phyloP scores from a whole-genome alignment of 2,113 vertebrate genomes.

The Philantomba maxwellii region DNA sequence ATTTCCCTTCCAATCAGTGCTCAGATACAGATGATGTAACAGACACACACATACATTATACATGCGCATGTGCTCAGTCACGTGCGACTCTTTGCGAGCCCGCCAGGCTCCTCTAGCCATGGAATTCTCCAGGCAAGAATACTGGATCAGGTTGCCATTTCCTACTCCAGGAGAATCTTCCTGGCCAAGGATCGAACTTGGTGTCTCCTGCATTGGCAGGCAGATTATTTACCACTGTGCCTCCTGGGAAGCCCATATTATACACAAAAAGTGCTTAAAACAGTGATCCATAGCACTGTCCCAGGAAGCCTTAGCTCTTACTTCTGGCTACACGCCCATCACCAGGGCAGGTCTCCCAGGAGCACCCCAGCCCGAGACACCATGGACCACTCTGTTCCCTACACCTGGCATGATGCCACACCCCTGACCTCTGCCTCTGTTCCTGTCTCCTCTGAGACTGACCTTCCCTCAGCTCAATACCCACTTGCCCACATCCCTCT shows the following conservation, averaged over 20 bases:
- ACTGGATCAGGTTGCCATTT: neutral
- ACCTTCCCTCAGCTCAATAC: neutral
- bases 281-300: neutral
- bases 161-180: neutral
- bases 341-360: neutral
- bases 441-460: neutral
- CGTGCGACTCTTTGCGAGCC: neutral
- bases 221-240: neutral
- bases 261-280: neutral
- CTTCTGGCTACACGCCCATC: neutral
- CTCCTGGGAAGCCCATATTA: neutral
- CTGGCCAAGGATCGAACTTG: neutral
- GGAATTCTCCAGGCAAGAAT: neutral
- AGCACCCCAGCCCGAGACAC: neutral
- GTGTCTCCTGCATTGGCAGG: neutral
- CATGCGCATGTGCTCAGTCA: neutral
- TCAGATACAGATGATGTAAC: neutral
- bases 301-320: neutral
- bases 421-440: neutral
- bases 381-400: neutral
- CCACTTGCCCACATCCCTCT: neutral
- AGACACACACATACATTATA: neutral
- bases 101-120: neutral
- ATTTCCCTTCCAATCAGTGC: neutral
- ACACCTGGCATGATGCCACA: fast-evolving